Base-by-base conservation (phyloP, 2,797 vertebrate genomes). In the Botia almorhae region DNA sequence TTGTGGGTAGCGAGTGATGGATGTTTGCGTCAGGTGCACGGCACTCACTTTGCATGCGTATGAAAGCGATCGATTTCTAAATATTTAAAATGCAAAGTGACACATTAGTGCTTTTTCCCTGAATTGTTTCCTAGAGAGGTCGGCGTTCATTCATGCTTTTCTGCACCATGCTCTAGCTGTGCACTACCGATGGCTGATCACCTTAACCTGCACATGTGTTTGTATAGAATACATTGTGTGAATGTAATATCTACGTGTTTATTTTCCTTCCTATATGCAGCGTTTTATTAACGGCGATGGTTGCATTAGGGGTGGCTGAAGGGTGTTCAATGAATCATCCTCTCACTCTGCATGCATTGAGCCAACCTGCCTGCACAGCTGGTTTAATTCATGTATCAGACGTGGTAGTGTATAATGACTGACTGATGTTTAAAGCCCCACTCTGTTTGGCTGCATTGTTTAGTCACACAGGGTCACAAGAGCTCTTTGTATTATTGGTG, bases 61-160 rank as follows among this genome's bases (percentile, higher is more conserved):
- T 70, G 46, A 29, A 11, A 23, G 55, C 19, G n/a, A 16, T 50
- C 3, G 65, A 60, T 69, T 58, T 56, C n/a, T 46, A 64, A 29
- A 8, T 33, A 26, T 69, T 60, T 21, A 11, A 8, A n/a, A 51
- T 51, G 67, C 13, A 14, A 23, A 61, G 21, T 60, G 26, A 14
- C 26, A 71, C 43, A 4, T 46, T 46, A 46, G 43, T 46, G 43
- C 33, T 8, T 46, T 46, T 46, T 11, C 43, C 11, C 8, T 46
- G 43, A 11, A 46, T 46, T 46, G 43, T 46, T 46, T 46, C 43
- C 43, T 46, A 8, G 43, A 11, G 43, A 46, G 19, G 53, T 21
- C 33, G n/a, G 23, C 21, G 14, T 78, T 69, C 65, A 78, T 78
- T 69, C 55, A 78, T 78, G 56, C 2, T 78, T 78, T n/a, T 48